Base-by-base conservation (phyloP, 2,888 invertebrate species). In the Lamproptera curius region DNA sequence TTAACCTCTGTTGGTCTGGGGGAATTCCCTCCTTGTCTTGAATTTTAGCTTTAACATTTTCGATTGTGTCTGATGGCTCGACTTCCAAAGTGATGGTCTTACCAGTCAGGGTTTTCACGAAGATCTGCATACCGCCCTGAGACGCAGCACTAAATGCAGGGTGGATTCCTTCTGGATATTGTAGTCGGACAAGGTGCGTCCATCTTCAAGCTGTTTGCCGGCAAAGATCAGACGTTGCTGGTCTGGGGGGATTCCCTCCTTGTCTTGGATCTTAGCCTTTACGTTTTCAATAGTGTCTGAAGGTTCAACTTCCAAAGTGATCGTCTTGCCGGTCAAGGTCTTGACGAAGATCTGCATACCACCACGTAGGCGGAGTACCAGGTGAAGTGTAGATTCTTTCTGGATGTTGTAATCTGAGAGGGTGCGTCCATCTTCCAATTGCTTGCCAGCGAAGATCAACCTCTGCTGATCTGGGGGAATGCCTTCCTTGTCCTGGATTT, bases 351-450 rank as follows among this genome's bases (percentile, higher is more conserved):
- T 45, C 34, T 45, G 45, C 45, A 45, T 45, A 14, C 42, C 42
- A 17, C 42, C 42, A 2, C 42, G 15, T 1, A 42, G 23, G 14
- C 42, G 42, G 3, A 45, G 31, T 11, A 45, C 45, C 72, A 93
- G 93, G 71, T 93, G 92, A 73, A 93, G 92, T 68, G 91, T 90
- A 55, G 92, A 92, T 91, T 63, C 92, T 93, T 83, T 93, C 93
- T 82, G 93, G 93, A 70, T 93, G 93, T 77, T 94, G 93, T 71
- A 94, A 93, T 76, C 94, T 93, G 41, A 92, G 90, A 76, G 95
- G 95, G 51, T 95, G 94, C 92, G 95, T 94, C 88, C 95, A 5
- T 93, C 92, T 9, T 94, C 91, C 74, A 95, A 94, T 33, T 45
- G 45, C 11, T 45, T 45, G 13, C 45, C 45, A 1, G 45, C 45